Evolutionary conservation across 2,113 vertebrate genomes (phyloP), one percentile per base, ranked within the genome.

Genomic region (Tupaia tana): DNA sequence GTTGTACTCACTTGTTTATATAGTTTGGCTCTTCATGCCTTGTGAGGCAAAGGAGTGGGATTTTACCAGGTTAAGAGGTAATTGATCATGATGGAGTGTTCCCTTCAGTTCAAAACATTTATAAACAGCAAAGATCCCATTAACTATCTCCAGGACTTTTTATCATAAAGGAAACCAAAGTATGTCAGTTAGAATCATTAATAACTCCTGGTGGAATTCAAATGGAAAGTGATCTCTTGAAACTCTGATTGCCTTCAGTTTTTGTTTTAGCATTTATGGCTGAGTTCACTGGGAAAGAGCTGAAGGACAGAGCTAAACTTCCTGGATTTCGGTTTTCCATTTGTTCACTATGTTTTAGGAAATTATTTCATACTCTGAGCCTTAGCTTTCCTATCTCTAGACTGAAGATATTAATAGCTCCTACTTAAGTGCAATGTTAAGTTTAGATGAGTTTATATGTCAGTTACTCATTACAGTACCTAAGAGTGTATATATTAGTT

Each of bases 41-140:
- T 92, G 59, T 88, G 90, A 81, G 20, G 70, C 16, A 95, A 92
- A 89, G 61, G 54, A 61, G 9, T 86, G 85, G 89, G 52, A 74
- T 93, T 97, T 96, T 78, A 59, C 91, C 43, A 83, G 43, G 70
- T 90, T 63, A 95, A 97, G 86, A 89, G 74, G 69, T 91, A 96
- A 85, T 79, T 95, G 74, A 87, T 95, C 73, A 92, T 96, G 88
- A 95, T 94, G 79, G 95, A 91, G 52, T 78, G 91, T 59, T 96
- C 89, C 63, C 29, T 94, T 95, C 75, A 90, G 74, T 93, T 97
- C n/a, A 91, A 63, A 97, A 95, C 97, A 79, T 52, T 71, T 94
- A 29, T 70, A 93, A 95, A 97, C n/a, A 86, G 2, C 69, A 63
- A 56, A 78, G 16, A 84, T 73, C 31, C 75, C 84, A 84, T 88